These are phyloP conservation scores for Disparrhopalites patrizii DNA, from an alignment of 2,888 invertebrate genomes.

Conservation along the genomic window DNA sequence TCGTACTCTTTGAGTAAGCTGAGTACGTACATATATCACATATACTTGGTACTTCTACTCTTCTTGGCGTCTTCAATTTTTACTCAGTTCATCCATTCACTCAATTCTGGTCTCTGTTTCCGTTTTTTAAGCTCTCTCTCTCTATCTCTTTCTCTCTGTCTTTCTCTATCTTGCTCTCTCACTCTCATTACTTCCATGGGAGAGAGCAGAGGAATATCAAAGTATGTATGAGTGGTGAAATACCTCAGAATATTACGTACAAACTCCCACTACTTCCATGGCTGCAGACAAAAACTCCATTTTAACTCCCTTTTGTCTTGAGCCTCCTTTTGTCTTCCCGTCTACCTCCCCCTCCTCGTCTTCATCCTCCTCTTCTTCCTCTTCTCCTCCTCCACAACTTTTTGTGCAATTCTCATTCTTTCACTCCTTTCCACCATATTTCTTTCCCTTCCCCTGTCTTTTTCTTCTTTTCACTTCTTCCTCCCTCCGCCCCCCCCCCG, in stretches of 20 bases:
- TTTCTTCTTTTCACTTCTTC: conserved; percentile 1
- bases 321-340: not conserved
- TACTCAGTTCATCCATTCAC: conserved; percentile 26
- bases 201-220: too few species aligned
- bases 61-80: conserved; percentile 18
- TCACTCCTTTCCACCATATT: conserved; percentile 3
- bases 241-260: too few species aligned
- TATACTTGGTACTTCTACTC: too few species aligned
- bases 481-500: not conserved
- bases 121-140: too few species aligned
- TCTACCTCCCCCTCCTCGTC: not conserved
- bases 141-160: too few species aligned
- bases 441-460: not conserved
- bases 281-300: conserved; percentile 10
- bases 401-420: not conserved
- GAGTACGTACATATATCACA: too few species aligned
- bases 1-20: too few species aligned
- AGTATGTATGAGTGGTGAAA: too few species aligned
- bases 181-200: too few species aligned
- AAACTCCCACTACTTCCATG: not conserved
- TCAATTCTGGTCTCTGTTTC: not conserved
- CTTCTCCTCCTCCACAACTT: not conserved
- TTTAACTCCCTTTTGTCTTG: conserved; percentile 19
- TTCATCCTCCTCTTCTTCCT: not conserved
- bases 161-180: too few species aligned